These are phyloP conservation scores for Tiliacea citrago DNA, from an alignment of 2,888 invertebrate species.

Conservation along the genomic window DNA sequence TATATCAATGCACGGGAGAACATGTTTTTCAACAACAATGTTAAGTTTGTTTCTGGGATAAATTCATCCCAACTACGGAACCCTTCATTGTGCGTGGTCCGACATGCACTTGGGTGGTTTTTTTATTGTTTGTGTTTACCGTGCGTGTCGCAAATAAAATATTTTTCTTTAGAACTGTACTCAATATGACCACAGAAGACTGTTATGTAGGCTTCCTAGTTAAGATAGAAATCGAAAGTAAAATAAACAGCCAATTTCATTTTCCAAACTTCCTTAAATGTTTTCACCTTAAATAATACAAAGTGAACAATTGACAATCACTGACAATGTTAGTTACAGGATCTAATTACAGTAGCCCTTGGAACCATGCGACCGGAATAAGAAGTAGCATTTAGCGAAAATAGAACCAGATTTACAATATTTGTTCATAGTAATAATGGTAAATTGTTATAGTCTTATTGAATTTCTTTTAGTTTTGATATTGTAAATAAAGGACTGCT, in stretches of 20 bases:
- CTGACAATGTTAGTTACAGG: constrained; percentile 43
- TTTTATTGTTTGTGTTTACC: too few species aligned
- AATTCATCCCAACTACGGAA: too few species aligned
- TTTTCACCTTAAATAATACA: constrained; percentile 18
- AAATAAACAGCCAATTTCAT: neutral
- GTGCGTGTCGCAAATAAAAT: too few species aligned
- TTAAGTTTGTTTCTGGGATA: too few species aligned
- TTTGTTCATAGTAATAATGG: constrained; percentile 29
- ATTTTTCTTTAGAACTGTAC: too few species aligned
- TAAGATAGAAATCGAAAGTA: neutral
- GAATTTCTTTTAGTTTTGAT: constrained; percentile 17
- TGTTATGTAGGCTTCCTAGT: neutral
- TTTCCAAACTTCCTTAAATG: neutral
- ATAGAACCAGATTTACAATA: constrained; percentile 49
- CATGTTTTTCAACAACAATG: too few species aligned
- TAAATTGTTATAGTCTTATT: constrained; percentile 37
- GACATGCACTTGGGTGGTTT: too few species aligned
- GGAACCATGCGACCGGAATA: constrained; percentile 48
- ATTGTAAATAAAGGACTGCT: constrained; percentile 13
- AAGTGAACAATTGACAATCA: constrained; percentile 59
- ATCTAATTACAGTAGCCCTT: constrained; percentile 53
- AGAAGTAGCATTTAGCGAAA: constrained; percentile 45
- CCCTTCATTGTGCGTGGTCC: too few species aligned
- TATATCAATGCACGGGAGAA: too few species aligned
- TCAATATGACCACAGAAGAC: neutral